Evolutionary conservation across 2,113 vertebrate species (phyloP).

Genomic region (Grallaria varia): DNA sequence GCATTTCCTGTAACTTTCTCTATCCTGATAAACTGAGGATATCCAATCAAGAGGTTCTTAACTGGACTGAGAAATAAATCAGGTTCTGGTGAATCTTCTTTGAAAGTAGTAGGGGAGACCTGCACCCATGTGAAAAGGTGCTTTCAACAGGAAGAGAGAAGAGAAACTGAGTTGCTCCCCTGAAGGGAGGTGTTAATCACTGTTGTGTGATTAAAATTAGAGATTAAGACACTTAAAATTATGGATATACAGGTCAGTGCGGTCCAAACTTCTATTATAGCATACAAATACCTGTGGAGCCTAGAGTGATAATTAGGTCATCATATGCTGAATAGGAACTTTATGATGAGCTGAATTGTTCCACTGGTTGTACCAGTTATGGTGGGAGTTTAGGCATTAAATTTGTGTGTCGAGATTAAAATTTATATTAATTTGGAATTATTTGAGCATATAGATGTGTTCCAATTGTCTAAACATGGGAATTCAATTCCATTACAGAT

Average conservation of each 20-base stretch:
- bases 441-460: background rate
- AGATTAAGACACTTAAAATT: background rate
- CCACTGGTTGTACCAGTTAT: background rate
- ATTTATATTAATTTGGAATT: background rate
- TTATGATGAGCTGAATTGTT: background rate
- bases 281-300: background rate
- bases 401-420: background rate
- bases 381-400: background rate
- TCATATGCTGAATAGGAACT: background rate
- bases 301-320: background rate
- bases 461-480: background rate
- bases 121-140: background rate
- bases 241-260: background rate
- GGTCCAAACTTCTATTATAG: background rate
- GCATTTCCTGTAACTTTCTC: background rate
- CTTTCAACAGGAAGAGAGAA: background rate
- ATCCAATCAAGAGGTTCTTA: background rate
- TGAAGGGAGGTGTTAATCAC: background rate
- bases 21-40: background rate
- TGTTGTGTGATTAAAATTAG: background rate
- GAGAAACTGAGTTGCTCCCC: background rate
- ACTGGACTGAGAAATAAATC: background rate
- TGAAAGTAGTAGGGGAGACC: background rate
- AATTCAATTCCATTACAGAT: background rate
- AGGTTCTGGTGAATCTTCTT: background rate